Conservation (phyloP, 2,113 vertebrate genomes). For the Coturnix japonica region DNA sequence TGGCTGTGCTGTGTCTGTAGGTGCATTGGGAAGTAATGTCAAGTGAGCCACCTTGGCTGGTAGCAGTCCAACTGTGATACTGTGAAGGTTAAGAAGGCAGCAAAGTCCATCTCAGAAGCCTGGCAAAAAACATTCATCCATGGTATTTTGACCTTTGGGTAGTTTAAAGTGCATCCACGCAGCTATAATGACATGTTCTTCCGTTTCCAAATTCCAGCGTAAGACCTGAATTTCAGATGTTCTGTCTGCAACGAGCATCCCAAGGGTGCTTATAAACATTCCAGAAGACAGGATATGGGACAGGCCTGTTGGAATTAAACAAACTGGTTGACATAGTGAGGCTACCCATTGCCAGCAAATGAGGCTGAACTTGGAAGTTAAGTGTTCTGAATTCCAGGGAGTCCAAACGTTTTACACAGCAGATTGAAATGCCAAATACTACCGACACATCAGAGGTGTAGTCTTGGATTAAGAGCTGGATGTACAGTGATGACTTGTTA, state of each 20-base stretch:
- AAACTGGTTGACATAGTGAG: neutral
- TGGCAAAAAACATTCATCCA: neutral
- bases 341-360: neutral
- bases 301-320: slow-evolving; percentile 24
- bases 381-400: slow-evolving; percentile 15
- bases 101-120: neutral
- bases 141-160: neutral
- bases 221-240: neutral
- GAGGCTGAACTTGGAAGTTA: slow-evolving; percentile 31
- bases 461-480: neutral
- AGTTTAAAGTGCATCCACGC: neutral
- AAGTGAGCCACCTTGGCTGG: neutral
- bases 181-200: neutral
- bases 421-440: slow-evolving; percentile 19
- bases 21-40: neutral
- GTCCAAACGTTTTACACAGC: neutral
- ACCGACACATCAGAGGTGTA: neutral
- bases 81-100: neutral
- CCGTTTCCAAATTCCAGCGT: neutral
- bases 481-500: neutral
- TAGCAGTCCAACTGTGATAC: neutral
- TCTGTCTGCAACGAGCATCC: neutral
- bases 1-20: neutral
- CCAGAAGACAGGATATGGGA: slow-evolving; percentile 18
- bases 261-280: slow-evolving; percentile 13